Evolutionary conservation across 2,888 invertebrate species (phyloP), one percentile per base, ranked within the genome.

Genomic region (Rapana venosa): DNA sequence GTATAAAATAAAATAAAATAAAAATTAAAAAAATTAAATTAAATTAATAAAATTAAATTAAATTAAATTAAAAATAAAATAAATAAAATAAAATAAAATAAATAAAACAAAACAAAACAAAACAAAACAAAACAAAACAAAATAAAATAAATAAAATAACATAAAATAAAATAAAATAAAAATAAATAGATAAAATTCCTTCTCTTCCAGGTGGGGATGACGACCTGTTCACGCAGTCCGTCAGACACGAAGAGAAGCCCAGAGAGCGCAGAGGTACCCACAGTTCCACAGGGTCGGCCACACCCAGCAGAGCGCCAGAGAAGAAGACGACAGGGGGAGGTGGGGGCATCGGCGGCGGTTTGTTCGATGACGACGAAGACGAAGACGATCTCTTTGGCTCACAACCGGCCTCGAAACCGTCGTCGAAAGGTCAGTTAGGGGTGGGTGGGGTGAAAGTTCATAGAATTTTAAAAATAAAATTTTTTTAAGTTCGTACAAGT

Each of bases 291-390:
- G 83, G 70, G 8, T 89, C 89, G 0, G 15, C 36, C 13, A 47
- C 36, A 5, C 81, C 88, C 36, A 66, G 56, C 35, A 88, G 83
- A 79, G 79, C 30, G 36, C 22, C 85, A 0, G 56, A 84, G 22
- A 85, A 74, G 5, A 89, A 77, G 47, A 26, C 32, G 20, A 77
- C 6, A 22, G 66, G 20, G 8, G 79, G 35, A 6, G 81, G 83
- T 36, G 81, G 81, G 8, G 90, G 90, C 22, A 58, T 74, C 11
- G 81, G 86, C 15, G 87, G 90, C 1, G 70, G 84, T 61, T 47
- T 91, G 81, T 90, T 91, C 90, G 92, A 92, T 58, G 91, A 92
- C 56, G 91, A 92, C 26, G 92, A 92, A 15, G 92, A 92, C 15
- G 92, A 90, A 30, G 91, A 90, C 30, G 92, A 91, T 87, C 66